Base-by-base conservation (phyloP, 2,888 invertebrate genomes). In the Kuschelorhynchus macadamiae region DNA sequence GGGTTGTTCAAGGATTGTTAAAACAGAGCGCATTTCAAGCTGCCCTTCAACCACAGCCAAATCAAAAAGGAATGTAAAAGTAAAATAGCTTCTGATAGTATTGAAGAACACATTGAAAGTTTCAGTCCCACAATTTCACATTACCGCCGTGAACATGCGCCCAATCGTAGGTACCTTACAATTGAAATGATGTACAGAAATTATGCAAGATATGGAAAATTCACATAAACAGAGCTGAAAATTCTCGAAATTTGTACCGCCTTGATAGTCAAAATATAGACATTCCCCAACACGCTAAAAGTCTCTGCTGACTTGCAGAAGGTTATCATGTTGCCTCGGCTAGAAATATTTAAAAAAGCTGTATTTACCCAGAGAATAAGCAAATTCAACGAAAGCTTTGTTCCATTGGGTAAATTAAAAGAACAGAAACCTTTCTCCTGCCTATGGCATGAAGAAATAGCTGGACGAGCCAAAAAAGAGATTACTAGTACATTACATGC, bases 401-500 rank as follows among this genome's bases (percentile, higher is more conserved):
- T 46, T 11, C 46, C 46, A 3, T 16, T 46, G 5, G 46, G 20
- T 16, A 46, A 4, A n/a, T 16, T 4, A n/a, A n/a, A 46, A 17
- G 7, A 46, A 17, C 11, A n/a, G 3, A 14, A 46, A 46, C 20
- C 46, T 5, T 46, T 46, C 14, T 5, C 46, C 18, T 46, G 46
- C 4, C 7, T 46, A 3, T 46, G 46, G 46, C 46, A 46, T 18
- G 46, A 46, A 17, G n/a, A 16, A 14, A 46, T 39, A n/a, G n/a
- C 4, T 14, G 46, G 46, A 3, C 14, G 46, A 8, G n/a, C 14
- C 7, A 57, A 57, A 57, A 14, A 50, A 8, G 50, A 61, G 4
- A 42, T 61, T 9, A 61, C 50, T 20, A 42, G 42, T n/a, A 44
- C 55, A 9, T 62, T 42, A 17, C 56, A 62, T 14, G 18, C 41